Percentiles rank a stretch among this genome's conserved stretches.
These are phyloP conservation scores for Melieria picta DNA, from an alignment of 2,888 invertebrate species.

Conservation along the genomic window DNA sequence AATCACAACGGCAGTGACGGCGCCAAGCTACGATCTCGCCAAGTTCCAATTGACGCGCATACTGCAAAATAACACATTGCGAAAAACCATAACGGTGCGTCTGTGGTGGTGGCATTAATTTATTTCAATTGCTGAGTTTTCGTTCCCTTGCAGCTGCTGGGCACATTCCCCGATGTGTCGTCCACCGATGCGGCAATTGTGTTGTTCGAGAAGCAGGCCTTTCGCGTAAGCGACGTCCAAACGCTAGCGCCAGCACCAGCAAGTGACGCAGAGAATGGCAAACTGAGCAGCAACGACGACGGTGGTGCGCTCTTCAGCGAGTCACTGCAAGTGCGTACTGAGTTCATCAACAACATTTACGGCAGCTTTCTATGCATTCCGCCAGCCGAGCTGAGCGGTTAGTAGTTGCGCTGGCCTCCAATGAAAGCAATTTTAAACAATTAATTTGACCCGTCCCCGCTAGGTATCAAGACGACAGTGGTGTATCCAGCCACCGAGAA, in stretches of 20 bases:
- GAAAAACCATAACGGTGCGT: conserved; percentile 70
- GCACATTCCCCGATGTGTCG: conserved; percentile 70
- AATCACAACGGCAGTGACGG: background rate
- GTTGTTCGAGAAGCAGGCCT: conserved; percentile 84
- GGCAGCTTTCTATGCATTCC: conserved; percentile 82
- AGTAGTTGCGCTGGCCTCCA: background rate
- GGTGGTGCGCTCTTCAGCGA: conserved; percentile 68
- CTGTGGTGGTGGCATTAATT: background rate
- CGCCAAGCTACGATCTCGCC: conserved; percentile 68
- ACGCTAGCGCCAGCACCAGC: conserved; percentile 45
- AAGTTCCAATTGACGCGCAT: conserved; percentile 75
- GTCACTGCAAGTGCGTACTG: conserved; percentile 71
- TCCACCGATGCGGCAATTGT: conserved; percentile 75
- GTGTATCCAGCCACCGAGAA: conserved; percentile 94
- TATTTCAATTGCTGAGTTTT: background rate
- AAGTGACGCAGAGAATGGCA: conserved; percentile 41
- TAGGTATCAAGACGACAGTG: conserved; percentile 87
- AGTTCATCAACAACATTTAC: conserved; percentile 86
- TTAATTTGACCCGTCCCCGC: background rate
- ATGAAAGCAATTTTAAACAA: background rate
- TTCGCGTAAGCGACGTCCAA: conserved; percentile 68
- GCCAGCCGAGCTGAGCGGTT: conserved; percentile 72
- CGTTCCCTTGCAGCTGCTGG: conserved; percentile 67
- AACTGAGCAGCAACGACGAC: background rate
- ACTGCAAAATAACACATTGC: conserved; percentile 76